phyloP scores from a whole-genome alignment of 2,113 vertebrate species.

The Cinclus mexicanus region DNA sequence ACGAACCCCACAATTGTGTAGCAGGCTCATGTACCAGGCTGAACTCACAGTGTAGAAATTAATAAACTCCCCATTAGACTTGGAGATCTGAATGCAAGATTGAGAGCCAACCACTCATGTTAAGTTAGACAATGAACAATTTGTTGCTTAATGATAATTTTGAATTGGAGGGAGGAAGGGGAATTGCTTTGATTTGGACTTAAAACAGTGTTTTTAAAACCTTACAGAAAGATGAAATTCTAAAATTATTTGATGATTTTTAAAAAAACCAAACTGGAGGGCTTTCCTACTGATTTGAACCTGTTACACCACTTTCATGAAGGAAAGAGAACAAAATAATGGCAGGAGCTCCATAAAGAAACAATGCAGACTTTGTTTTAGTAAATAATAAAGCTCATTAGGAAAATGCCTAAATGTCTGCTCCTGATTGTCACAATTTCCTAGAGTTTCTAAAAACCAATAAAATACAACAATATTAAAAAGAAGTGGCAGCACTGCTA shows the following conservation, averaged over 20 bases:
- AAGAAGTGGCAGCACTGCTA: background rate
- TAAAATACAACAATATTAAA: background rate
- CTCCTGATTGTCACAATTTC: background rate
- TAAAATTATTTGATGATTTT: background rate
- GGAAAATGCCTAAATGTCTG: background rate
- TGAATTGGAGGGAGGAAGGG: background rate
- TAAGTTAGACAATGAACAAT: constrained; percentile 13
- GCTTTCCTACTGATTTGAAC: background rate
- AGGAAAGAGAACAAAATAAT: background rate
- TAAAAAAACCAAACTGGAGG: background rate
- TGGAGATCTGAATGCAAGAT: background rate
- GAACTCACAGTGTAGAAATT: background rate
- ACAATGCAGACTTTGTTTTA: background rate
- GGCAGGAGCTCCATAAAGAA: background rate
- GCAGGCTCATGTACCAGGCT: background rate
- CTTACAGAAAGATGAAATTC: background rate
- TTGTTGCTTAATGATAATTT: background rate
- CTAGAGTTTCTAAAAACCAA: background rate
- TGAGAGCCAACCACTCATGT: background rate
- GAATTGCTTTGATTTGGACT: background rate
- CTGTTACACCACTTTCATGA: background rate
- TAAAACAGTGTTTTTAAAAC: background rate
- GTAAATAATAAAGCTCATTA: background rate
- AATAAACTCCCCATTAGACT: background rate
- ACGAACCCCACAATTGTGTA: background rate